A percentile compares a stretch with the other conserved stretches of the same genome.
phyloP scores from a whole-genome alignment of 2,888 invertebrate genomes.

The Hydropsyche betteni region DNA sequence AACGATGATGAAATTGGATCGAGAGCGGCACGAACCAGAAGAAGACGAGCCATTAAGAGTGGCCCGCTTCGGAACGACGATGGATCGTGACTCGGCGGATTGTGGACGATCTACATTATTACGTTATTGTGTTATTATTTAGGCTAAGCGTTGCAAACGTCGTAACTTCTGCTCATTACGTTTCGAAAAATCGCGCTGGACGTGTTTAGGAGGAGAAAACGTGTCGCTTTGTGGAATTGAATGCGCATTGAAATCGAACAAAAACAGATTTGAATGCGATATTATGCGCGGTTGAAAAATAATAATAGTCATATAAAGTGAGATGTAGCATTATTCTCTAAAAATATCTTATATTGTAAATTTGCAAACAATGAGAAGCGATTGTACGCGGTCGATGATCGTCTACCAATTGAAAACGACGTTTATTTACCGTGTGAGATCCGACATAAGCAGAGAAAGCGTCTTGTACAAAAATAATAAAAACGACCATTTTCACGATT shows the following conservation, averaged over 20 bases:
- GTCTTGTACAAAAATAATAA: neutral
- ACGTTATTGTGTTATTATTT: neutral
- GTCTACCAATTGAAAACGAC: neutral
- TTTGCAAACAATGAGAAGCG: slow-evolving; percentile 4
- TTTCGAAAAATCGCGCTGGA: neutral
- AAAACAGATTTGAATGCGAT: slow-evolving; percentile 6
- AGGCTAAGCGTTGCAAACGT: neutral
- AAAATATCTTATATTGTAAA: neutral
- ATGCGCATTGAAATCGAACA: neutral
- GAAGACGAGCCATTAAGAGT: slow-evolving; percentile 13
- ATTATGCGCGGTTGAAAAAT: neutral
- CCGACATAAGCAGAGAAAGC: too few species aligned
- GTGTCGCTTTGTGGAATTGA: slow-evolving; percentile 1
- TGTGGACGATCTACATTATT: slow-evolving; percentile 17
- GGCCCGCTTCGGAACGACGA: slow-evolving; percentile 6
- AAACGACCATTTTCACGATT: neutral
- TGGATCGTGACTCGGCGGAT: slow-evolving; percentile 17
- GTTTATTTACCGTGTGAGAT: neutral
- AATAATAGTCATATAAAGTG: neutral
- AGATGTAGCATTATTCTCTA: neutral
- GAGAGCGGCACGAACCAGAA: slow-evolving; percentile 19
- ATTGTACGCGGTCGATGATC: neutral
- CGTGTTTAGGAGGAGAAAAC: neutral
- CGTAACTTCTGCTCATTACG: neutral
- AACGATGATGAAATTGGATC: slow-evolving; percentile 27